Evolutionary conservation across 2,888 invertebrate genomes (phyloP).

Genomic region (Orthosia gothica): DNA sequence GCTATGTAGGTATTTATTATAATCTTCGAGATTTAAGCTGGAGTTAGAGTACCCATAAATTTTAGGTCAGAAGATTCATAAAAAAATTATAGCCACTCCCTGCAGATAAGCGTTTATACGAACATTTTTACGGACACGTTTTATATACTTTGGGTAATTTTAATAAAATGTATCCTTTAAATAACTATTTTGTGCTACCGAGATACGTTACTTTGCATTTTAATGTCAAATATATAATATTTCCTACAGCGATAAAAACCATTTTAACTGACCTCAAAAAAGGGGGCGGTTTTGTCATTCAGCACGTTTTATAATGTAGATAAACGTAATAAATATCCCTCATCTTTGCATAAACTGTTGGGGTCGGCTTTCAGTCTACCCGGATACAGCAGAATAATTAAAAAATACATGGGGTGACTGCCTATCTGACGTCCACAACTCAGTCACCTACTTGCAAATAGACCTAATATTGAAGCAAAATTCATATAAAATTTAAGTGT

Average conservation of each 20-base stretch:
- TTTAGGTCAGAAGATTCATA: background rate
- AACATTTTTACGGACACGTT: slow-evolving; percentile 2
- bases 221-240: background rate
- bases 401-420: too few relatives aligned
- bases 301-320: background rate
- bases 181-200: slow-evolving; percentile 5
- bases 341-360: background rate
- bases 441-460: too few relatives aligned
- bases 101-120: slow-evolving; percentile 2
- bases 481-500: too few relatives aligned
- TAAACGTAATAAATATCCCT: background rate
- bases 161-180: background rate
- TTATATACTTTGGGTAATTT: slow-evolving; percentile 2
- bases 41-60: background rate
- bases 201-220: slow-evolving; percentile 4
- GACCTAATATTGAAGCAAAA: too few relatives aligned
- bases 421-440: too few relatives aligned
- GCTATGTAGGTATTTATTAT: too few relatives aligned
- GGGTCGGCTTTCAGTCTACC: background rate
- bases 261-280: background rate
- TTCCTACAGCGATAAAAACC: background rate
- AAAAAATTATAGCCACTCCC: slow-evolving; percentile 7
- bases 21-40: background rate
- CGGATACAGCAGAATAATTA: background rate
- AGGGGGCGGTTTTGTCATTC: background rate